Conservation (phyloP, 2,113 vertebrate species). For the Urocynchramus pylzowi region DNA sequence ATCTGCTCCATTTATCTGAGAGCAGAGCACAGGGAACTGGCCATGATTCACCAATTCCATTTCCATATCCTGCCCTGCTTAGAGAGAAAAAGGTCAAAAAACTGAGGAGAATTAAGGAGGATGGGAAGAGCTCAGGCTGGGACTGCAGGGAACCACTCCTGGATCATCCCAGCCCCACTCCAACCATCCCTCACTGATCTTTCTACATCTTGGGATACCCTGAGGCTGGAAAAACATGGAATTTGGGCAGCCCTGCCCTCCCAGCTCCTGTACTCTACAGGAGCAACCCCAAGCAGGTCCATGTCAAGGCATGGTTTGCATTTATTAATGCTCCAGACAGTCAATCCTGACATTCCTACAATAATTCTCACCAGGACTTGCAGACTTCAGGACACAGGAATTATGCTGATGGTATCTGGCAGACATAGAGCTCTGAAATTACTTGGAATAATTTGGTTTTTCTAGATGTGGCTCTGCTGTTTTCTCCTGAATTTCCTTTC, state of each 20-base stretch:
- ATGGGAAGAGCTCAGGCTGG: not conserved
- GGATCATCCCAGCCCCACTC: not conserved
- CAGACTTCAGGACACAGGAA: not conserved
- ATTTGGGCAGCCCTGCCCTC: not conserved
- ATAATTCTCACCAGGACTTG: not conserved
- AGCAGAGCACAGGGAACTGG: not conserved
- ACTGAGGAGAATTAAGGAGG: not conserved
- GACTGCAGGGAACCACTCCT: not conserved
- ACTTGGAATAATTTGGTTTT: not conserved
- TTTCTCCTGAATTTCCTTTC: not conserved
- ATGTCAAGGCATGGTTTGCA: rapidly evolving
- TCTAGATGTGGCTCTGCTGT: not conserved
- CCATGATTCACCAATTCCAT: not conserved
- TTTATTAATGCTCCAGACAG: not conserved
- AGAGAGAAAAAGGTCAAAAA: not conserved
- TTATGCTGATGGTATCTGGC: not conserved
- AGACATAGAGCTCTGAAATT: not conserved
- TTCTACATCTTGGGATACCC: not conserved
- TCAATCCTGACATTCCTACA: not conserved
- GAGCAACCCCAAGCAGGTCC: not conserved
- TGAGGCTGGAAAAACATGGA: not conserved
- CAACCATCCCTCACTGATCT: not conserved
- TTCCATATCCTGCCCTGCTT: not conserved
- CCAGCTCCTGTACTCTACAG: not conserved
- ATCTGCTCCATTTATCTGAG: not conserved